Conservation (phyloP, 2,888 invertebrate genomes). For the Villa cingulata region DNA sequence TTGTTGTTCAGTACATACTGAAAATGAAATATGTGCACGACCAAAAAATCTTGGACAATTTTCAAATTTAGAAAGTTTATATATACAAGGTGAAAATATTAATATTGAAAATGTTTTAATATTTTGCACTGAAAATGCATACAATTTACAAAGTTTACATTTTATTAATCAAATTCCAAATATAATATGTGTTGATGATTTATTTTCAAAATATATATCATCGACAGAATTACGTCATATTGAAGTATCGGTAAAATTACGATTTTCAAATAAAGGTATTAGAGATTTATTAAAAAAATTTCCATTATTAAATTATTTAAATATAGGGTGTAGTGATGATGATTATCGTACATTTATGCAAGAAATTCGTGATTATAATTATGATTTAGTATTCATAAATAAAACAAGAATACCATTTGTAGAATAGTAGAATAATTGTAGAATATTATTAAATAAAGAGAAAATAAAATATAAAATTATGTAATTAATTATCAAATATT, state of each 20-base stretch:
- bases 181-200: constrained; percentile 7
- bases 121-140: constrained; percentile 11
- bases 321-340: constrained; percentile 11
- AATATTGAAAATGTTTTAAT: constrained; percentile 11
- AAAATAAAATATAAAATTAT: no score
- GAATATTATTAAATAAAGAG: no score
- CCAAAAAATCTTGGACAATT: constrained; percentile 10
- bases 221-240: constrained; percentile 9
- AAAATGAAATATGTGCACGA: constrained; percentile 4
- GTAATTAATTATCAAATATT: no score
- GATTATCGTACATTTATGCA: constrained; percentile 9
- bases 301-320: constrained; percentile 11
- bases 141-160: constrained; percentile 10
- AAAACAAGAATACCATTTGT: constrained; percentile 10
- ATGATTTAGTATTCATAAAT: constrained; percentile 14
- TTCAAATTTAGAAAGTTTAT: constrained; percentile 10
- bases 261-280: constrained; percentile 10
- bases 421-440: no score
- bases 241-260: constrained; percentile 10
- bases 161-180: constrained; percentile 8
- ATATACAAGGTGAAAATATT: constrained; percentile 10
- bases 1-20: constrained; percentile 6
- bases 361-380: constrained; percentile 12
- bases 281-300: constrained; percentile 8
- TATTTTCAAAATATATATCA: constrained; percentile 7